Conservation (phyloP, 1,140 invertebrate genomes). For the Ooceraea biroi region DNA sequence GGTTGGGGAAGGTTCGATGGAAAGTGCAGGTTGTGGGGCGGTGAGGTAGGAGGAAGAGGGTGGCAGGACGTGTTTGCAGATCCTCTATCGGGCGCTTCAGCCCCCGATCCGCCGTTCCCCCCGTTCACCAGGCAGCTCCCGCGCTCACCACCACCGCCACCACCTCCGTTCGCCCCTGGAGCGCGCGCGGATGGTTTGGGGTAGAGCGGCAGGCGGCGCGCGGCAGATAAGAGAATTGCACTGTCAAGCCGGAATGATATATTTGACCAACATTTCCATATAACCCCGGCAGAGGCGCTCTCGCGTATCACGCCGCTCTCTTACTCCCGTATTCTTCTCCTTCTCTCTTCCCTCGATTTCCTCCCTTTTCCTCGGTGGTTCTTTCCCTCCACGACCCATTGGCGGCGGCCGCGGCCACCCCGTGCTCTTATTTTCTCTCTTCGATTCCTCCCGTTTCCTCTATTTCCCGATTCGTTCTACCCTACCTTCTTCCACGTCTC, state of each 20-base stretch:
- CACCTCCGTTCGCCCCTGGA: conserved; percentile 79
- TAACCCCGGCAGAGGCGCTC: conserved; percentile 85
- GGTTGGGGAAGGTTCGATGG: conserved; percentile 62
- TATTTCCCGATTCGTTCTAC: conserved; percentile 63
- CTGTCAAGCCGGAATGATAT: conserved; percentile 94
- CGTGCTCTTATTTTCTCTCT: conserved; percentile 61
- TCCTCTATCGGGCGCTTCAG: conserved; percentile 85
- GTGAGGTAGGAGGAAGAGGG: conserved; percentile 68
- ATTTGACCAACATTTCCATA: conserved; percentile 95
- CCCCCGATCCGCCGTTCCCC: conserved; percentile 74
- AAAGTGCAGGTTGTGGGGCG: conserved; percentile 67
- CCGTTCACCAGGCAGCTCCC: conserved; percentile 65
- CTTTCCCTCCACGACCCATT: not conserved
- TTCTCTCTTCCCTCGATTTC: conserved; percentile 46
- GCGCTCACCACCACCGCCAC: conserved; percentile 79
- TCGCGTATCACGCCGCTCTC: conserved; percentile 78
- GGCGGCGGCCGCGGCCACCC: conserved; percentile 7
- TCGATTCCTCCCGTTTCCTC: conserved; percentile 66
- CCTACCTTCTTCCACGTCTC: conserved; percentile 45
- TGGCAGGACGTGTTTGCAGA: conserved; percentile 85
- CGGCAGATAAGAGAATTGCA: conserved; percentile 94
- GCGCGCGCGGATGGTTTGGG: conserved; percentile 81
- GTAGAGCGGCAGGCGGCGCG: conserved; percentile 80
- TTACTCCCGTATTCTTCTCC: conserved; percentile 72
- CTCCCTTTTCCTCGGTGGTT: conserved; percentile 47